Evolutionary conservation across 2,888 invertebrate species (phyloP).

Genomic region (Eudemis profundana): DNA sequence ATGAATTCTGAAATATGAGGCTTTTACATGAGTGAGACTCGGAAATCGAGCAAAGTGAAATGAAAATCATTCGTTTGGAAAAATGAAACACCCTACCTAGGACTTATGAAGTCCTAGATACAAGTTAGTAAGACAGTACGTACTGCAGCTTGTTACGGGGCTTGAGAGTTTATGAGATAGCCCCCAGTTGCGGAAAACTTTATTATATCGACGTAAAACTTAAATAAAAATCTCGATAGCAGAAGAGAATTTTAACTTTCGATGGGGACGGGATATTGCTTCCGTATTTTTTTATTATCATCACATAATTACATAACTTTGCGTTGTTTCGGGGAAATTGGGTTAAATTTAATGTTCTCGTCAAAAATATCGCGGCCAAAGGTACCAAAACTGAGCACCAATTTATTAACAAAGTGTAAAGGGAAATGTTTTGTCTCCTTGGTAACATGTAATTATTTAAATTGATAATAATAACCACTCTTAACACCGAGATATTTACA

Average conservation of each 20-base stretch:
- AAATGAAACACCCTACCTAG: too few species aligned
- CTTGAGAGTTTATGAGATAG: slow-evolving; percentile 36
- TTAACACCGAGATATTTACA: too few species aligned
- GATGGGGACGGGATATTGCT: slow-evolving; percentile 35
- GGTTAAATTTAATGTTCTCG: not conserved
- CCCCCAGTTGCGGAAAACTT: slow-evolving; percentile 34
- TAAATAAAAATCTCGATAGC: slow-evolving; percentile 43
- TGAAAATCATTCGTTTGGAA: too few species aligned
- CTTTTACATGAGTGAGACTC: too few species aligned
- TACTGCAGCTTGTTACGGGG: slow-evolving; percentile 27
- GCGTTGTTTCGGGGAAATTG: slow-evolving; percentile 23
- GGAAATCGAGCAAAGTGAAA: too few species aligned
- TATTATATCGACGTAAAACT: slow-evolving; percentile 38
- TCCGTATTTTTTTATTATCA: slow-evolving; percentile 35
- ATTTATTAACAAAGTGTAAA: too few species aligned
- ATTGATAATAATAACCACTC: too few species aligned
- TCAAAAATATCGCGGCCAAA: too few species aligned
- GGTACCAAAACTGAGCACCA: too few species aligned
- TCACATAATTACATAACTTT: slow-evolving; percentile 37
- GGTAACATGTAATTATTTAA: too few species aligned
- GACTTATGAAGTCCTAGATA: slow-evolving; percentile 13
- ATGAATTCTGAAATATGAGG: too few species aligned
- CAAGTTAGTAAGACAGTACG: slow-evolving; percentile 25
- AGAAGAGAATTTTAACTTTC: slow-evolving; percentile 35
- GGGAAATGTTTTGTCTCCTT: too few species aligned